phyloP scores from a whole-genome alignment of 1,140 invertebrate genomes.

The Camponotus floridanus region DNA sequence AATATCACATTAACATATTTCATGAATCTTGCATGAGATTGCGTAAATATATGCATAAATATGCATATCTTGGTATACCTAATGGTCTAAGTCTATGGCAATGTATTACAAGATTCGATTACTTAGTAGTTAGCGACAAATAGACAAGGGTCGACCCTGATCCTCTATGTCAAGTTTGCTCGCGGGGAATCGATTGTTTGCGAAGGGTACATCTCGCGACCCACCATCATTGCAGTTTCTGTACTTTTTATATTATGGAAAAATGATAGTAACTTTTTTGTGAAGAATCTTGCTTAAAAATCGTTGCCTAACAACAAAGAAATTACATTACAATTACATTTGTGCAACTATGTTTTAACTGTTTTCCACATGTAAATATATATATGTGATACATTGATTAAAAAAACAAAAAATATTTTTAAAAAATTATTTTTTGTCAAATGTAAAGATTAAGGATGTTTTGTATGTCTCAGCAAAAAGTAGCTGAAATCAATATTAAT shows the following conservation, averaged over 20 bases:
- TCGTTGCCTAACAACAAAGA: neutral
- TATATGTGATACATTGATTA: neutral
- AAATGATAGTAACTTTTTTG: neutral
- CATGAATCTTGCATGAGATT: conserved; percentile 55
- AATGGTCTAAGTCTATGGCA: conserved; percentile 41
- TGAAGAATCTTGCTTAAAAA: neutral
- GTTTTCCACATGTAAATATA: neutral
- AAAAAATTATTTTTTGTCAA: neutral
- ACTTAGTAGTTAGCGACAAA: conserved; percentile 79
- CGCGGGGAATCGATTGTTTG: conserved; percentile 78
- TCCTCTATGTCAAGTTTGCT: conserved; percentile 57
- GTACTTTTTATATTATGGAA: conserved; percentile 15
- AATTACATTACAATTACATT: neutral
- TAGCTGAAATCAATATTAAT: too few species aligned
- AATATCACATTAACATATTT: conserved; percentile 17
- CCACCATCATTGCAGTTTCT: conserved; percentile 21
- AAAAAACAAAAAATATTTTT: neutral
- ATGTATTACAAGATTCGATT: conserved; percentile 75
- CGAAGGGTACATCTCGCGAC: conserved; percentile 64
- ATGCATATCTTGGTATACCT: conserved; percentile 31
- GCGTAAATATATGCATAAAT: conserved; percentile 60
- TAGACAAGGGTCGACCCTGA: conserved; percentile 68
- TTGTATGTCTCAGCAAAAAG: too few species aligned
- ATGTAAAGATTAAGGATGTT: neutral
- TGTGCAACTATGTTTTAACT: neutral